Base-by-base conservation (phyloP, 2,888 invertebrate species). In the Philereme transversata region DNA sequence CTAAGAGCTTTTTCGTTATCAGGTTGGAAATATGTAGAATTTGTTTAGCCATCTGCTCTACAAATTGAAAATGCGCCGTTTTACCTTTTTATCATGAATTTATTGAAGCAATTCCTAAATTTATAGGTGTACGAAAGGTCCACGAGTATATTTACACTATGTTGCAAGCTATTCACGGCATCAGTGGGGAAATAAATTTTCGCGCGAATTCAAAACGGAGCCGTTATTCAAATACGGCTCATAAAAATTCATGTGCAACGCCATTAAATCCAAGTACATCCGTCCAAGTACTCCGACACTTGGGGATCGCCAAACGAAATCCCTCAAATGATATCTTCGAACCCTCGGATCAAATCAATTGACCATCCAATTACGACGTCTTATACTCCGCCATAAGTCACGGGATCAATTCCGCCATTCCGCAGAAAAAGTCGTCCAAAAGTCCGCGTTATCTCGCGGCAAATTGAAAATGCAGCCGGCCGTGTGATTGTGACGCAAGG, bases 381-480 rank as follows among this genome's bases (percentile, higher is more conserved):
- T 86, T 82, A 75, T 74, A 77, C 77, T 74, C 81, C 79, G 79
- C 83, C 86, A 83, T 91, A 90, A 91, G 90, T 91, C 90, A 87
- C 86, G 74, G 88, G 90, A 90, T 92, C 91, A 91, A 90, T 89
- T 91, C 87, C 88, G 75, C 84, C 81, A 87, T 89, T 87, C 84
- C 75, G 81, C 78, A 90, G 89, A 90, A 91, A 91, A 92, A 90
- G 85, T 85, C 86, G 81, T 86, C 88, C 86, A 85, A 89, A 90
- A 90, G 81, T 86, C 79, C 82, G 88, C 84, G 22, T 91, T 90
- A 91, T 92, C 90, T 92, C 87, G 86, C 85, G 86, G 88, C 90
- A 91, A 92, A 92, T 92, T 92, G 92, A 92, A 92, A 92, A 90
- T 86, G 87, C 92, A 91, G 79, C 81, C 83, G 88, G 72, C 88